Evolutionary conservation across 2,888 invertebrate species (phyloP).

Genomic region (Cephus nigrinus): DNA sequence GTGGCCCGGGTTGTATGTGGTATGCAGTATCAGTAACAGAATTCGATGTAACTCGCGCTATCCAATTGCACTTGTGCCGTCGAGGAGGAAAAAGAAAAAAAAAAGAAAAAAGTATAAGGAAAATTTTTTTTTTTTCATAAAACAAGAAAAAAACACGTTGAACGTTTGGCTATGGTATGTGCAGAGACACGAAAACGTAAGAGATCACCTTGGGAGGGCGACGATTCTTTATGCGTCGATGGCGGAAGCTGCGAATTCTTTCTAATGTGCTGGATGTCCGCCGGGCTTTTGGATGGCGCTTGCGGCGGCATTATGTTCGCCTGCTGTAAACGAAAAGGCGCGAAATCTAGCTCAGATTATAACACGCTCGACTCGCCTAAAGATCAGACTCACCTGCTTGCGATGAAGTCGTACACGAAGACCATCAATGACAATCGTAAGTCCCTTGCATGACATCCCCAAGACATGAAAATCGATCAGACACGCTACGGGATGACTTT

Average conservation of each 20-base stretch:
- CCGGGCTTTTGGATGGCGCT: constrained; percentile 86
- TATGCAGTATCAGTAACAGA: neutral
- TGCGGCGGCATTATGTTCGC: constrained; percentile 86
- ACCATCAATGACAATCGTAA: constrained; percentile 72
- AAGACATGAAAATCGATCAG: neutral
- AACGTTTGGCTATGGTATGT: constrained; percentile 4
- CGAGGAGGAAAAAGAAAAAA: constrained; percentile 7
- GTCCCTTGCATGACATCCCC: constrained; percentile 34
- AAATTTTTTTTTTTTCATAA: neutral
- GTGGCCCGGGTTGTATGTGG: neutral
- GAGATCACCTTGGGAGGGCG: constrained; percentile 63
- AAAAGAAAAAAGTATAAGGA: constrained; percentile 1
- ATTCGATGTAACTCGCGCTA: neutral
- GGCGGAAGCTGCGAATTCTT: constrained; percentile 91
- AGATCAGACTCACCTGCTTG: constrained; percentile 58
- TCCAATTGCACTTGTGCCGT: neutral
- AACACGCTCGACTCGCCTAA: constrained; percentile 59
- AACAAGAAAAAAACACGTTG: neutral
- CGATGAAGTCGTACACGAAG: constrained; percentile 69
- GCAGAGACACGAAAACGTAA: constrained; percentile 63
- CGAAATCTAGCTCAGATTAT: constrained; percentile 61
- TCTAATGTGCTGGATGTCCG: constrained; percentile 91
- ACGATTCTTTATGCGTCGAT: constrained; percentile 73
- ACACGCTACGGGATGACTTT: neutral
- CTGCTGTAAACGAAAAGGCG: constrained; percentile 80